phyloP scores from a whole-genome alignment of 2,113 vertebrate genomes.

The Thunnus thynnus region DNA sequence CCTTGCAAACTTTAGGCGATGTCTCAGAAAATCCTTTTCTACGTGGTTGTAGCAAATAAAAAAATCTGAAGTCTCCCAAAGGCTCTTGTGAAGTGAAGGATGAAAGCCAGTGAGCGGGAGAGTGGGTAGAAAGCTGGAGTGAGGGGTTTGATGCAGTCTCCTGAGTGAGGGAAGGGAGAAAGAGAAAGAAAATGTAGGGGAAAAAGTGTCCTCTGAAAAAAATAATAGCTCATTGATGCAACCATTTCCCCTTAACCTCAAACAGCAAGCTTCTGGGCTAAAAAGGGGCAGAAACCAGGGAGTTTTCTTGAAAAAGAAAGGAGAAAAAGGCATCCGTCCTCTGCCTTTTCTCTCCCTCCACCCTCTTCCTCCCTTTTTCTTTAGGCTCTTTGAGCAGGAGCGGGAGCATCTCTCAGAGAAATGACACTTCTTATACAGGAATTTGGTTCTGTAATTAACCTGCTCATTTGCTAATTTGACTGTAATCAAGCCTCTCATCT shows the following conservation, averaged over 20 bases:
- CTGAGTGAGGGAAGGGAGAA: constrained; percentile 63
- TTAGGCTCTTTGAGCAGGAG: constrained; percentile 62
- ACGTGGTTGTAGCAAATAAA: constrained; percentile 70
- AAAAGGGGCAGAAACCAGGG: constrained; percentile 58
- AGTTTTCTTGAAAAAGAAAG: constrained; percentile 56
- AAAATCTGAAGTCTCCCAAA: constrained; percentile 75
- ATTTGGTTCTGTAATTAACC: constrained; percentile 82
- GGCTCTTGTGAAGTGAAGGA: constrained; percentile 81
- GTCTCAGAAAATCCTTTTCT: constrained; percentile 71
- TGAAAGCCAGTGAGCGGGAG: constrained; percentile 78
- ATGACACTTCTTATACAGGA: constrained; percentile 79
- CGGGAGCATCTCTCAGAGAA: constrained; percentile 69
- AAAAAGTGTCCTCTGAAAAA: constrained; percentile 72
- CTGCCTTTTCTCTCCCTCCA: constrained; percentile 36
- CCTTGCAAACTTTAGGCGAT: constrained; percentile 78
- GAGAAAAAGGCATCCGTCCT: constrained; percentile 35
- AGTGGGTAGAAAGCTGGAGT: constrained; percentile 73
- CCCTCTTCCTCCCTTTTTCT: constrained; percentile 32
- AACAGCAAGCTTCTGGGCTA: constrained; percentile 62
- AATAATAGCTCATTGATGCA: constrained; percentile 76
- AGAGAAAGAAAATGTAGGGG: constrained; percentile 52
- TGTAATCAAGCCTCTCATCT: constrained; percentile 85
- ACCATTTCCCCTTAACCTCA: constrained; percentile 77
- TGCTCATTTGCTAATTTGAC: constrained; percentile 84
- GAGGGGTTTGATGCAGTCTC: constrained; percentile 79